Evolutionary conservation across 2,888 invertebrate genomes (phyloP), one percentile per base, ranked within the genome.

Genomic region (Hylaea fasciaria): DNA sequence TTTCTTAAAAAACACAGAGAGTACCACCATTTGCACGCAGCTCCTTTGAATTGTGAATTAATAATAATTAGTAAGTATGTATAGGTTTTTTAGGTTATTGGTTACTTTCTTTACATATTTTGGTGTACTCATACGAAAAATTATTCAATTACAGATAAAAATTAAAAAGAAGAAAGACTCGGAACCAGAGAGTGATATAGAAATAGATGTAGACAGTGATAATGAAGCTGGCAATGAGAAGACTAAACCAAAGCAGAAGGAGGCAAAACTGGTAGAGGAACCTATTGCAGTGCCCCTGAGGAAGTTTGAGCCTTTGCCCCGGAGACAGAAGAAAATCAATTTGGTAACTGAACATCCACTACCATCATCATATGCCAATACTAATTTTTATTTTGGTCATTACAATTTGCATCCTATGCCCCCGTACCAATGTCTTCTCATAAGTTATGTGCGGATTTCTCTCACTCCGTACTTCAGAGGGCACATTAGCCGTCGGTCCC

Each of bases 121-220:
- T 22, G 22, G 2, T 22, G 5, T 3, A 5, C 5, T 22, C 3
- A 22, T 22, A 22, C n/a, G n/a, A n/a, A 22, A 3, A 3, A 3
- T 22, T 22, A 3, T 22, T 22, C 22, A 2, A 22, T 66, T 78
- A 71, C 69, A 93, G 93, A 92, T 93, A 65, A 92, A 92, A 84
- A 88, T 93, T 54, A 91, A 90, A 65, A 93, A 93, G 72, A 89
- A 89, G 58, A 87, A 87, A 66, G 87, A 89, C 46, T 87, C 89
- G 0, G 92, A 93, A 29, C 83, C 87, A 53, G 93, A 93, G 13
- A 92, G 92, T 76, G 94, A 94, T 69, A 87, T 94, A 67, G 94
- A 94, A 59, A 86, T 94, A 65, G 94, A 94, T 62, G 83, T 94
- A 66, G 94, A 94, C 73, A 93, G 93, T 71, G 92, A 92, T 48